Conservation (phyloP, 2,113 vertebrate species). For the Echinops telfairi region DNA sequence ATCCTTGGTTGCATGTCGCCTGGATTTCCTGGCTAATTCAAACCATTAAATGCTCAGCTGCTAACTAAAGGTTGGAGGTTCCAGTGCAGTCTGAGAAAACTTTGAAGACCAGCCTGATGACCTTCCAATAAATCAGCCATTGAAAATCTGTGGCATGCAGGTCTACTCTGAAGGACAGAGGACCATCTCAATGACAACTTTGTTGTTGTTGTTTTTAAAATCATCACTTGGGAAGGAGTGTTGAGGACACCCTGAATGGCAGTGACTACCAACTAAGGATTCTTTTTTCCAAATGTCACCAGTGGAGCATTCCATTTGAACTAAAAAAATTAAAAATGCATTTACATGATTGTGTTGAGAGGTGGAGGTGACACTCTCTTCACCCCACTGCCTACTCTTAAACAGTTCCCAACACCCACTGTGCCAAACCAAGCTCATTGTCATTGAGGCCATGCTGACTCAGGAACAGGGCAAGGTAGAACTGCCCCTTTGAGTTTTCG, state of each 20-base stretch:
- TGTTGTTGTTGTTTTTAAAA: neutral
- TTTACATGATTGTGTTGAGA: neutral
- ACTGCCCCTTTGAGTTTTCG: too few species aligned
- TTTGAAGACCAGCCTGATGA: neutral
- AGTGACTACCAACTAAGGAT: neutral
- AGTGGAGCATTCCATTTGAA: neutral
- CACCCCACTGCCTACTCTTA: neutral
- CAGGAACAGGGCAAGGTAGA: too few species aligned
- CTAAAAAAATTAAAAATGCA: neutral
- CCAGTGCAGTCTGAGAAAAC: neutral
- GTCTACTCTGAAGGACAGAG: neutral
- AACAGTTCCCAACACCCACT: neutral
- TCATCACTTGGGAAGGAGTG: neutral
- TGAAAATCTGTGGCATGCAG: neutral
- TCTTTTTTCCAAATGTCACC: neutral
- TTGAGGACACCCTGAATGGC: neutral
- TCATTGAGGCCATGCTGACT: too few species aligned
- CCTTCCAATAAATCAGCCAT: neutral
- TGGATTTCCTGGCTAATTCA: neutral
- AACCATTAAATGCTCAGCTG: neutral
- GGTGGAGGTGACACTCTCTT: neutral
- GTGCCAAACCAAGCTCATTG: too few species aligned
- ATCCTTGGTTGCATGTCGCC: neutral
- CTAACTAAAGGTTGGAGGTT: neutral
- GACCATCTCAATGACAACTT: neutral